phyloP scores from a whole-genome alignment of 2,113 vertebrate genomes.

The Cololabis saira region DNA sequence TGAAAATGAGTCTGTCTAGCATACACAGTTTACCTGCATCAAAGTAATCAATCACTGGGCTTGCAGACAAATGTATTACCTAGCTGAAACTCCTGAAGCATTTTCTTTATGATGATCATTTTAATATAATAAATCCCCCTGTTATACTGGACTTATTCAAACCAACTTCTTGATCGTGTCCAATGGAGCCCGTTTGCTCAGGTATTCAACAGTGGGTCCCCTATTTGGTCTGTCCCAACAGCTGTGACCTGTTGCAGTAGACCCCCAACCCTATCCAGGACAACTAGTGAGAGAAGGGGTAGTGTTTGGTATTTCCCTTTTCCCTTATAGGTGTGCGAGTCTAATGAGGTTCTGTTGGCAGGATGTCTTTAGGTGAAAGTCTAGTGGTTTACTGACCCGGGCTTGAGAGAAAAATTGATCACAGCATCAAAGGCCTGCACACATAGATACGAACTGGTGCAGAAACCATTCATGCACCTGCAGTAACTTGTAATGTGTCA shows the following conservation, averaged over 20 bases:
- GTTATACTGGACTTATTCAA: too few relatives aligned
- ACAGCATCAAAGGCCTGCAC: conserved; percentile 58
- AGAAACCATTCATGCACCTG: conserved; percentile 1
- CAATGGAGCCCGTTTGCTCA: too few relatives aligned
- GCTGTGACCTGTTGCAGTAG: conserved; percentile 17
- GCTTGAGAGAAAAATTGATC: conserved; percentile 70
- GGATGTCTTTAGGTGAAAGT: conserved; percentile 67
- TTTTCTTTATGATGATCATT: background rate
- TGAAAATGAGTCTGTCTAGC: background rate
- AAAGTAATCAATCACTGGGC: background rate
- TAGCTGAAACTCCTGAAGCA: background rate
- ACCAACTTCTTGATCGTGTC: too few relatives aligned
- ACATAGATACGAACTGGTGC: conserved; percentile 19
- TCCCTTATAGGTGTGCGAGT: conserved; percentile 37
- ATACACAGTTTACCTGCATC: background rate
- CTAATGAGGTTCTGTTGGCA: conserved; percentile 75
- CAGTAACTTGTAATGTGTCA: background rate
- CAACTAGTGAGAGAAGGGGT: conserved; percentile 37
- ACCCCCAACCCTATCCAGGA: too few relatives aligned
- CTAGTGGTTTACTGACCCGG: conserved; percentile 73
- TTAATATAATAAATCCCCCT: too few relatives aligned
- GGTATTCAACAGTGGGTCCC: too few relatives aligned
- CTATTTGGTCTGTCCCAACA: conserved; percentile 14
- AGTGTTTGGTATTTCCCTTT: conserved; percentile 23
- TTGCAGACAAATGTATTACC: background rate